These are phyloP conservation scores for Bubo blakistoni DNA, from an alignment of 2,113 vertebrate species.

Conservation along the genomic window DNA sequence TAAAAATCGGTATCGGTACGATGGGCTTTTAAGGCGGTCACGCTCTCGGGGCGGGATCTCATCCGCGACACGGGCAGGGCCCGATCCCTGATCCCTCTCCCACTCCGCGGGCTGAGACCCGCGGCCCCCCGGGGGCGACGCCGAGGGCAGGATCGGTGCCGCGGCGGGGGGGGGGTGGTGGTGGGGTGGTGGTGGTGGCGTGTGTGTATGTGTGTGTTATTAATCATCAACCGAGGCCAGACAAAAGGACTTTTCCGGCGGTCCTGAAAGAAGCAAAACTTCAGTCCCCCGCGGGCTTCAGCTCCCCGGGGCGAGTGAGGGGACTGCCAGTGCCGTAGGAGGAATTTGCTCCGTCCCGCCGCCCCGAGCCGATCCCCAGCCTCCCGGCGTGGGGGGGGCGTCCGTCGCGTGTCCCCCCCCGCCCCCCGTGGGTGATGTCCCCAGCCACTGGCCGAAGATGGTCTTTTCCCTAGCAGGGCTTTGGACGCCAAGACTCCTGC, in stretches of 20 bases:
- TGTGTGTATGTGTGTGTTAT: not conserved
- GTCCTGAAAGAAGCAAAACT: not conserved
- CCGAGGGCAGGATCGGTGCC: not conserved
- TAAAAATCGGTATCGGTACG: not conserved
- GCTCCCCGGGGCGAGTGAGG: too few species aligned
- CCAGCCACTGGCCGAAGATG: not conserved
- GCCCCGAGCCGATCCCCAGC: not conserved
- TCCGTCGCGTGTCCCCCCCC: too few species aligned
- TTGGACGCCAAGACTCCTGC: not conserved
- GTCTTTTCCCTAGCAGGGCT: not conserved
- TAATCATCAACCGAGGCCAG: not conserved
- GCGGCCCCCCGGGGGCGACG: not conserved
- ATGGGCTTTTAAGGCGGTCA: not conserved
- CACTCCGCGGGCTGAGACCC: not conserved
- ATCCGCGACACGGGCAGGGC: not conserved
- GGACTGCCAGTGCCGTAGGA: not conserved
- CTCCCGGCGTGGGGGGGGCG: rapidly evolving
- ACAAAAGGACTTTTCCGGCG: conserved; percentile 7
- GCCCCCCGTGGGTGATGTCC: not conserved
- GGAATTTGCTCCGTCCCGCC: not conserved
- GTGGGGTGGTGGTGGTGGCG: too few species aligned
- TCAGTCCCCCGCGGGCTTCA: not conserved
- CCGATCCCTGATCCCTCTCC: not conserved
- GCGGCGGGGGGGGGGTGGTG: too few species aligned
- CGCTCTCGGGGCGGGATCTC: not conserved